Evolutionary conservation across 2,113 vertebrate species (phyloP), one percentile per base, ranked within the genome.

Genomic region (Grammomys surdaster): DNA sequence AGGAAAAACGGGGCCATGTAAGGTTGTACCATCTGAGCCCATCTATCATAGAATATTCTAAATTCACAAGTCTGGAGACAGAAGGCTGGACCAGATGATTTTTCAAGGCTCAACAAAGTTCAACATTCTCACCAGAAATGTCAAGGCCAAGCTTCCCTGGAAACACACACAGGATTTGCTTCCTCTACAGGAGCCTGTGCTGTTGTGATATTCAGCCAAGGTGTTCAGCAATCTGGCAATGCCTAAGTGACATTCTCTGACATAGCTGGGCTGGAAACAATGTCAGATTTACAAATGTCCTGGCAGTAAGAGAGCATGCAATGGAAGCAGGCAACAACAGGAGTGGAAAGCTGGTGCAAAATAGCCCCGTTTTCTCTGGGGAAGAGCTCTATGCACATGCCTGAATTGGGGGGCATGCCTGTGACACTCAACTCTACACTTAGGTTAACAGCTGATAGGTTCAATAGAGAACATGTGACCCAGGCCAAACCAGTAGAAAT

Each of bases 211-310:
- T 98, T 90, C 94, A 0, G 95, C 96, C 94, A 93, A 77, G 60
- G 92, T 75, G 80, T 67, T 95, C 98, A 95, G 97, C 97, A 98
- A 97, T 82, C 98, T 98, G 98, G 98, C 95, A 97, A 91, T 91
- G 97, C 90, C n/a, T 98, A 97, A 98, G 93, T 97, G 97, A 97
- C 96, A 90, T 96, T 98, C 96, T 96, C 95, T 28, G 77, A 94
- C 96, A 97, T 92, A 91, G 95, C 91, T 95, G 94, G 87, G 91
- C 48, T 91, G 90, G 91, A 89, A 92, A 94, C 58, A 67, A 94
- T 78, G 8, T 1, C 6, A 28, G 86, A 96, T 89, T 98, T 96
- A 97, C 96, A 92, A 87, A 96, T 88, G 95, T 65, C 70, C 90
- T 89, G 91, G 88, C 2, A 75, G 91, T 94, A 77, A 92, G 70